Conservation (phyloP, 2,888 invertebrate genomes). For the Drosophila falleni region DNA sequence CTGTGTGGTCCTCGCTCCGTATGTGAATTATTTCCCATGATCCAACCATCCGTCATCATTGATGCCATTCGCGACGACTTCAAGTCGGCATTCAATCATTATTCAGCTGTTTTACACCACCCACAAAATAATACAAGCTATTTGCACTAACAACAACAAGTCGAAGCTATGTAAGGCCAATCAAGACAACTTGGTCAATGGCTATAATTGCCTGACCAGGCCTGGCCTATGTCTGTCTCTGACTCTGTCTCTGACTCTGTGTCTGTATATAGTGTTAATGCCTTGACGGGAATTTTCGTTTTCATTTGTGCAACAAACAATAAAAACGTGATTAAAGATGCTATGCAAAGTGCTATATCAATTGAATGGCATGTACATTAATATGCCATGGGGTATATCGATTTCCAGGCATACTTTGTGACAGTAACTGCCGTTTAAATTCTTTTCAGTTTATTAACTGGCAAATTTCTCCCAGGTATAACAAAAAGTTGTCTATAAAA, state of each 20-base stretch:
- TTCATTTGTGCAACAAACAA: conserved; percentile 74
- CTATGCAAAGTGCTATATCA: conserved; percentile 64
- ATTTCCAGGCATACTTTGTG: not conserved
- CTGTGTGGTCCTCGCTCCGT: conserved; percentile 56
- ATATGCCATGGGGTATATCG: conserved; percentile 18
- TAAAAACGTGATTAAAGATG: conserved; percentile 81
- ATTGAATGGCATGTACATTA: conserved; percentile 21
- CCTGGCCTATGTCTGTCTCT: conserved; percentile 16
- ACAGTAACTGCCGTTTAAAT: not conserved
- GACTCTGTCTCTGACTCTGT: conserved; percentile 3
- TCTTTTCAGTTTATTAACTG: too few relatives aligned
- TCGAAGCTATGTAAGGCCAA: conserved; percentile 73
- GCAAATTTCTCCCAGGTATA: too few relatives aligned
- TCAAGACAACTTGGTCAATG: conserved; percentile 79
- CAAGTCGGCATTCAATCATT: conserved; percentile 69
- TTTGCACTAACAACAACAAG: conserved; percentile 57
- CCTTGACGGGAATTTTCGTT: conserved; percentile 51
- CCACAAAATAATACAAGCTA: conserved; percentile 53
- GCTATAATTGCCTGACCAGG: conserved; percentile 66
- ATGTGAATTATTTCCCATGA: conserved; percentile 68
- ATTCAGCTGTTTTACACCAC: conserved; percentile 65
- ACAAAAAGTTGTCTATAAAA: too few relatives aligned
- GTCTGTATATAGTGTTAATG: conserved; percentile 42
- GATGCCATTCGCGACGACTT: conserved; percentile 59
- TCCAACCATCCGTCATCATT: conserved; percentile 73